Evolutionary conservation across 1,140 invertebrate species (phyloP).

Genomic region (Zaprionus vittiger): DNA sequence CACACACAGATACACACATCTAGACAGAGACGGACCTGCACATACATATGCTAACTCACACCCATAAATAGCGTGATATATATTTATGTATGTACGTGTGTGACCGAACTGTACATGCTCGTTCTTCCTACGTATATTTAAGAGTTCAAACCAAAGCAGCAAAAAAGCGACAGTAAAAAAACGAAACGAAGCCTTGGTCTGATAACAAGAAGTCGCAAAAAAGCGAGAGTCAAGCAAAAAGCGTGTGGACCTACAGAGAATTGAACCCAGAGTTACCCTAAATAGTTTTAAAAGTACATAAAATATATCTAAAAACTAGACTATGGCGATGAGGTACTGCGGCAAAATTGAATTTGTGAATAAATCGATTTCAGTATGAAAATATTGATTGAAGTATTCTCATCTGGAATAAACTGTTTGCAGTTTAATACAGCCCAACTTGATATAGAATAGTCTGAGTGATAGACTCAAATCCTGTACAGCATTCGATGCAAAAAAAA

Average conservation of each 20-base stretch:
- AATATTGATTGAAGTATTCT: no score
- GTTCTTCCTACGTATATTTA: conserved; percentile 54
- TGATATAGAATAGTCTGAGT: no score
- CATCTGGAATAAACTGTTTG: no score
- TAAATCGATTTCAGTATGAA: no score
- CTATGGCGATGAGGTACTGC: no score
- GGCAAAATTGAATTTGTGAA: no score
- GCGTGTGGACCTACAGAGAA: background rate
- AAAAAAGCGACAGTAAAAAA: conserved; percentile 51
- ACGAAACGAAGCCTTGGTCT: conserved; percentile 12
- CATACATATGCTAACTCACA: conserved; percentile 19
- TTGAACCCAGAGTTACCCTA: conserved; percentile 6
- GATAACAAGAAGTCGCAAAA: conserved; percentile 42
- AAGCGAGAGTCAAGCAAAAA: conserved; percentile 35
- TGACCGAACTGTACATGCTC: conserved; percentile 3
- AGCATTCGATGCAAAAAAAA: no score
- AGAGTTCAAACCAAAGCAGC: conserved; percentile 61
- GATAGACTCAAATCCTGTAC: no score
- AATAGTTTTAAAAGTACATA: background rate
- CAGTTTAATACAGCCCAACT: no score
- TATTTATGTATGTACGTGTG: conserved; percentile 13
- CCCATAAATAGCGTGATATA: conserved; percentile 28
- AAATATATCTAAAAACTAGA: background rate
- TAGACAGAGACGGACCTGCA: background rate
- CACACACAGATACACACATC: conserved; percentile 12